These are phyloP conservation scores for Philotrypesis tridentata DNA, from an alignment of 1,140 invertebrate species.

Conservation along the genomic window DNA sequence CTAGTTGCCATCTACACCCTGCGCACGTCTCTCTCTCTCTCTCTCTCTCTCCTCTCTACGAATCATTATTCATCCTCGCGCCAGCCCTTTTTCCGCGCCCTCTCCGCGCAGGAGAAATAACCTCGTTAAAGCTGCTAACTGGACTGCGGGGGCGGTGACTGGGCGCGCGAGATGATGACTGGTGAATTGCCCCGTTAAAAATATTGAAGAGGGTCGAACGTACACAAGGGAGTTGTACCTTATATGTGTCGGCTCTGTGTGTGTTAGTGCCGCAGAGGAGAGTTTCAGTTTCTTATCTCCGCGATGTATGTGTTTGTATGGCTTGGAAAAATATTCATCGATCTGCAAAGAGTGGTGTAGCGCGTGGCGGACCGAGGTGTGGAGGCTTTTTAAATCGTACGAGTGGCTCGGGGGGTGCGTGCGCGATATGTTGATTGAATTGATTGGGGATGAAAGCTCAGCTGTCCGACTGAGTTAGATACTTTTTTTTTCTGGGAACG, in stretches of 20 bases:
- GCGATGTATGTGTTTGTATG: not conserved
- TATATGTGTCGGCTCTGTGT: too few relatives aligned
- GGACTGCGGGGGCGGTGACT: constrained; percentile 38
- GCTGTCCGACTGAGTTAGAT: not conserved
- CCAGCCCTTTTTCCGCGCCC: constrained; percentile 45
- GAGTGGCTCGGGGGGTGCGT: not conserved
- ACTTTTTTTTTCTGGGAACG: too few relatives aligned
- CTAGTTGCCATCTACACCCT: not conserved
- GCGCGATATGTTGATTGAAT: not conserved
- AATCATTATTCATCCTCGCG: constrained; percentile 75
- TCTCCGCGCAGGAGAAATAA: constrained; percentile 61
- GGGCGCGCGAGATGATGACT: constrained; percentile 40
- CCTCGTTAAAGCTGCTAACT: constrained; percentile 65
- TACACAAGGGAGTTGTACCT: too few relatives aligned
- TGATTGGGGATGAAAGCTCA: not conserved
- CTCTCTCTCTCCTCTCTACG: constrained; percentile 57
- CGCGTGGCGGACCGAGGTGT: constrained; percentile 2
- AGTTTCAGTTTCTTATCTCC: not conserved
- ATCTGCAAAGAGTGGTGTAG: not conserved
- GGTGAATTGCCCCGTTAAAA: constrained; percentile 3
- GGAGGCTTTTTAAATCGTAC: not conserved
- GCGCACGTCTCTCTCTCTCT: constrained; percentile 27
- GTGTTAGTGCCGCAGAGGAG: too few relatives aligned
- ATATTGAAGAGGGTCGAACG: constrained; percentile 1
- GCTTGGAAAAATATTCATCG: constrained; percentile 37